Conservation (phyloP, 2,888 invertebrate genomes). For the Drosophila colorata region DNA sequence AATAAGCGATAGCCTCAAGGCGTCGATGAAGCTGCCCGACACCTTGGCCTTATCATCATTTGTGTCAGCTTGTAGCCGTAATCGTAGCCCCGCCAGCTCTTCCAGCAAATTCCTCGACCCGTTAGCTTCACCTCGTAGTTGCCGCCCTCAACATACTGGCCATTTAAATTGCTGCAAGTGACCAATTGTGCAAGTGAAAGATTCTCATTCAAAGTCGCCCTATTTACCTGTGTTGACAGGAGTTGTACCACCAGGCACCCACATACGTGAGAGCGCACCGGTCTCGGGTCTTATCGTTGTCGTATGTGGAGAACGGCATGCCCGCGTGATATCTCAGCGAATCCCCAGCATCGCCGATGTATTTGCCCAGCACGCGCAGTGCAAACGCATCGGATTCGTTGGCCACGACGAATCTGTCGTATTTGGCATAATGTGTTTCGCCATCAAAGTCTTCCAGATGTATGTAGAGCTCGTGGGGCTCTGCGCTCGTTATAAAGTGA, state of each 20-base stretch:
- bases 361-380: slow-evolving; percentile 88
- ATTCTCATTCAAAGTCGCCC: not conserved
- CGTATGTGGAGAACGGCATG: slow-evolving; percentile 89
- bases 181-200: not conserved
- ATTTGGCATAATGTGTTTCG: slow-evolving; percentile 87
- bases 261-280: slow-evolving; percentile 88
- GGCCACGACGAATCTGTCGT: slow-evolving; percentile 88
- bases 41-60: slow-evolving; percentile 87
- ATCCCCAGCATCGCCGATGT: slow-evolving; percentile 89
- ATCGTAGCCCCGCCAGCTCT: slow-evolving; percentile 88
- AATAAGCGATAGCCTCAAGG: slow-evolving; percentile 10
- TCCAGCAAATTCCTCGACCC: slow-evolving; percentile 89
- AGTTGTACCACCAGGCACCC: slow-evolving; percentile 91
- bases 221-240: slow-evolving; percentile 88
- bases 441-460: slow-evolving; percentile 88
- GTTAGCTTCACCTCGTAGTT: slow-evolving; percentile 84
- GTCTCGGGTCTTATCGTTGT: slow-evolving; percentile 88
- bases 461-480: slow-evolving; percentile 87
- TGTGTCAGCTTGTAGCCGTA: slow-evolving; percentile 87
- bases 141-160: slow-evolving; percentile 82
- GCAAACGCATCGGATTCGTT: slow-evolving; percentile 88
- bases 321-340: slow-evolving; percentile 89
- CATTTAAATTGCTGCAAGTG: slow-evolving; percentile 88
- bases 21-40: slow-evolving; percentile 36
- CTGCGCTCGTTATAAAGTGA: slow-evolving; percentile 84